Base-by-base conservation (phyloP, 2,888 invertebrate species). In the Anagyrus pseudococci region DNA sequence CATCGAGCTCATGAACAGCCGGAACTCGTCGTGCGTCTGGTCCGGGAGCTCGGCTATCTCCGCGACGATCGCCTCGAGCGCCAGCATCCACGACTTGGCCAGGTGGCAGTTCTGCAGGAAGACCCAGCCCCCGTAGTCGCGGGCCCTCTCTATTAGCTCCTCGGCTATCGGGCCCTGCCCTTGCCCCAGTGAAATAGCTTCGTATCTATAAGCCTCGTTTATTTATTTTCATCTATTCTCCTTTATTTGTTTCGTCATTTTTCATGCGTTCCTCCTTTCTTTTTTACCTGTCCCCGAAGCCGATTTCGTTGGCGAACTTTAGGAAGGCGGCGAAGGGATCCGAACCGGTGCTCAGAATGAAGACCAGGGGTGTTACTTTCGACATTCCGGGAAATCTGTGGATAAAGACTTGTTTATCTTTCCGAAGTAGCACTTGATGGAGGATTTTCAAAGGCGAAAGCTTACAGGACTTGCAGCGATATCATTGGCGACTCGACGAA, bases 131-230 rank as follows among this genome's bases (percentile, higher is more conserved):
- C 96, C 96, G 57, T 86, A 84, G 1, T 83, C 83, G 69, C 87
- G 84, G 1, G 92, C 95, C 56, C 83, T 82, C 22, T 84, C 86
- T 43, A 96, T 91, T 83, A 95, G 83, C 72, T 86, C 88, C 75
- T 94, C 92, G 1, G 96, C 96, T 4, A 93, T 87, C 0, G 91
- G 91, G 0, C 96, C 96, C 83, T 96, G 96, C 0, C 96, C 96
- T 75, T 91, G 90, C 0, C 96, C 96, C 10, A 97, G 82, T 0
- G 96, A 96, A 72, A 97, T 94, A 0, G 93, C 91, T 74, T 87
- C 88, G 69, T 88, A 86, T 67, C 86, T 87, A 13, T 8, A 41
- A 43, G 3, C 10, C 6, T 10, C 4, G 10, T 7, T 15, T 4
- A 43, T 43, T 43, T 4, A 15, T 37, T 37, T 37, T 37, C 37